Conservation (phyloP, 1,140 invertebrate species). For the Diuraphis noxia region DNA sequence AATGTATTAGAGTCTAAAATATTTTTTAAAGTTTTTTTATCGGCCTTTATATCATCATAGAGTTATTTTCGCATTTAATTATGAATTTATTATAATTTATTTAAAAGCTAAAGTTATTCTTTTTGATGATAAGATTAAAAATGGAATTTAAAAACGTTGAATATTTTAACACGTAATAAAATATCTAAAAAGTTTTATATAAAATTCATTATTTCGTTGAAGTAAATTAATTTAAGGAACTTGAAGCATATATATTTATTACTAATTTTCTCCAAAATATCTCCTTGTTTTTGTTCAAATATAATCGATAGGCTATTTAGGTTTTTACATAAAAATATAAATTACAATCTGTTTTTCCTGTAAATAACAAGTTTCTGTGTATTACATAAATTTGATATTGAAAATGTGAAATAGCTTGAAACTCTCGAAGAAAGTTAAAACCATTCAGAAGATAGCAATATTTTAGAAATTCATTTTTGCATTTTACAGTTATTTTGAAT, state of each 20-base stretch:
- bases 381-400: not conserved
- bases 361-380: not conserved
- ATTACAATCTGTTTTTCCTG: not conserved
- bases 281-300: not conserved
- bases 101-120: not conserved
- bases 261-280: not conserved
- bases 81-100: not conserved
- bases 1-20: not conserved
- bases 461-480: not conserved
- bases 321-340: not conserved
- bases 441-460: not conserved
- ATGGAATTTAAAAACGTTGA: not conserved
- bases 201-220: not conserved
- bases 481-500: not conserved
- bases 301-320: not conserved
- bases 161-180: not conserved
- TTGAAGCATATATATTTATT: not conserved
- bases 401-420: not conserved
- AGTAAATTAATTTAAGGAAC: not conserved
- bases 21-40: not conserved
- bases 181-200: not conserved
- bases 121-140: not conserved
- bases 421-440: fast-evolving
- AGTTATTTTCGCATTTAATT: not conserved
- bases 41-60: not conserved